Evolutionary conservation across 2,888 invertebrate genomes (phyloP).

Genomic region (Coleophora flavipennella): DNA sequence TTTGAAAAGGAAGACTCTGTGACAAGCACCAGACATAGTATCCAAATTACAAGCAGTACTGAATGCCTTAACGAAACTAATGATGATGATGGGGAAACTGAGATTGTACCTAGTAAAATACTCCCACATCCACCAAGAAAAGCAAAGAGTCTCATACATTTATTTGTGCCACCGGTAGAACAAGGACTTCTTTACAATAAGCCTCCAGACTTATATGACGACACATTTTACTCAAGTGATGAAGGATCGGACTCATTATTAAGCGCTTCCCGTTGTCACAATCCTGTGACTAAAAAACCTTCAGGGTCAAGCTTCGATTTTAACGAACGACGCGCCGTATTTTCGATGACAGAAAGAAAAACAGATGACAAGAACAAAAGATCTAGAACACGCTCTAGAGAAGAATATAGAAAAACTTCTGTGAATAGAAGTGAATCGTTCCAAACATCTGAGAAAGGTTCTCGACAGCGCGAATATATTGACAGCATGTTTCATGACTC

Average conservation of each 20-base stretch:
- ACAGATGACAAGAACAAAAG: conserved; percentile 45
- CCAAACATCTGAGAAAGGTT: conserved; percentile 57
- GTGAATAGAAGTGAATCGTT: conserved; percentile 66
- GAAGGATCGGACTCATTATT: conserved; percentile 81
- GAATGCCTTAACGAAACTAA: conserved; percentile 63
- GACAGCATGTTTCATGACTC: conserved; percentile 74
- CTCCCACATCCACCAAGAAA: conserved; percentile 87
- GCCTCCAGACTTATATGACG: conserved; percentile 70
- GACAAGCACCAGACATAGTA: conserved; percentile 67
- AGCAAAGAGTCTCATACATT: conserved; percentile 79
- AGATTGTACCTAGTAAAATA: conserved; percentile 83
- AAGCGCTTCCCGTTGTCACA: conserved; percentile 72
- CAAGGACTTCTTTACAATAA: conserved; percentile 69
- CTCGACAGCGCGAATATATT: conserved; percentile 64
- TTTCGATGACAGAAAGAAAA: conserved; percentile 70
- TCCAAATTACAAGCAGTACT: conserved; percentile 57
- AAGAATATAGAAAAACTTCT: conserved; percentile 43
- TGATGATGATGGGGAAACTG: conserved; percentile 72
- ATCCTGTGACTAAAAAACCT: conserved; percentile 46
- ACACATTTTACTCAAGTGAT: conserved; percentile 74
- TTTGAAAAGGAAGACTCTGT: conserved; percentile 67
- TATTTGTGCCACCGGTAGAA: conserved; percentile 76
- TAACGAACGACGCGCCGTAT: conserved; percentile 69
- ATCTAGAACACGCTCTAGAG: conserved; percentile 51
- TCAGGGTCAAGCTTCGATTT: conserved; percentile 55